Evolutionary conservation across 2,113 vertebrate species (phyloP).

Genomic region (Microcebus griseorufus): DNA sequence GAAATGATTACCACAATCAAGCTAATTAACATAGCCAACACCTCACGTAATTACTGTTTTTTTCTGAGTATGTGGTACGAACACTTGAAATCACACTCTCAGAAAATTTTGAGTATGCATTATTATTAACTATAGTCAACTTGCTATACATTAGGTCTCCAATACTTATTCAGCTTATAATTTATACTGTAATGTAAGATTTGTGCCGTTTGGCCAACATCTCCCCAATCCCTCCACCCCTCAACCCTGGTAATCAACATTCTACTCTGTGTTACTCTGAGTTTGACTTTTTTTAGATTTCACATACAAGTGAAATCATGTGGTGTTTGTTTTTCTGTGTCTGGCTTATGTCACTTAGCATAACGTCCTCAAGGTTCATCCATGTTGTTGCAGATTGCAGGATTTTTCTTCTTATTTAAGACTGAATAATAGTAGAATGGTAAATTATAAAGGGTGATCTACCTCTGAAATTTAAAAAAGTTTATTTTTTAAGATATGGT

Average conservation of each 20-base stretch:
- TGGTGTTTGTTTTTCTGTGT: neutral
- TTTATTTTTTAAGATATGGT: slow-evolving; percentile 28
- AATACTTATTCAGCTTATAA: neutral
- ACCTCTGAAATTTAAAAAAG: neutral
- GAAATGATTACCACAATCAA: neutral
- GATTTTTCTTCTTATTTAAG: neutral
- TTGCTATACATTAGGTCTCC: neutral
- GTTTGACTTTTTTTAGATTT: neutral
- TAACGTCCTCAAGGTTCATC: neutral
- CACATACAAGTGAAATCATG: neutral
- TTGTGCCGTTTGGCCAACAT: neutral
- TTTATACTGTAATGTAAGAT: neutral
- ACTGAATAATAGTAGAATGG: neutral
- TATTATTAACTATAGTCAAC: neutral
- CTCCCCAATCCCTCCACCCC: no score
- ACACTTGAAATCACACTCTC: neutral
- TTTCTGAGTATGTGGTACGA: neutral
- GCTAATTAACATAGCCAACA: neutral
- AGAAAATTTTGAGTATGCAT: neutral
- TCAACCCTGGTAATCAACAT: neutral
- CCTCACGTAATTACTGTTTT: neutral
- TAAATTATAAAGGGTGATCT: neutral
- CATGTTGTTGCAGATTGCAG: neutral
- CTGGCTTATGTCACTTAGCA: neutral
- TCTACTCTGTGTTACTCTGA: neutral